Conservation (phyloP, 1,140 invertebrate species). For the Hydropsyche tenuis region DNA sequence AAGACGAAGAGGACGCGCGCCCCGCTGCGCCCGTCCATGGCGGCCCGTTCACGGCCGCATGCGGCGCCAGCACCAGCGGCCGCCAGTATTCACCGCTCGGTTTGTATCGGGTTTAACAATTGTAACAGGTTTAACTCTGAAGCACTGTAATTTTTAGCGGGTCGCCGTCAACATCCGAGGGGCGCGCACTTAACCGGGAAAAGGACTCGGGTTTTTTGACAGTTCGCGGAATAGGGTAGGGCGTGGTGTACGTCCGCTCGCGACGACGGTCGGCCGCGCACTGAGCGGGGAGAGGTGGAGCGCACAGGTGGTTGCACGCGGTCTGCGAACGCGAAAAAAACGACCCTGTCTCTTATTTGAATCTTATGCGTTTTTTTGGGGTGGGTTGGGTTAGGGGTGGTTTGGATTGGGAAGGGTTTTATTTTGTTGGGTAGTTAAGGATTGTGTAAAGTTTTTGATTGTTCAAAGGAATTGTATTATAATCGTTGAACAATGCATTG, state of each 20-base stretch:
- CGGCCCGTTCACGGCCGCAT: constrained; percentile 6
- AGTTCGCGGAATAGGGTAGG: background rate
- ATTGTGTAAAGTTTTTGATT: no score
- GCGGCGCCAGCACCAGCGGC: background rate
- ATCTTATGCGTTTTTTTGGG: no score
- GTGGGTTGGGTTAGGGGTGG: no score
- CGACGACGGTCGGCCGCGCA: background rate
- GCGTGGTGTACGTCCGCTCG: background rate
- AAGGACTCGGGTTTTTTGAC: background rate
- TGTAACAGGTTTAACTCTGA: no score
- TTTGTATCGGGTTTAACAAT: no score
- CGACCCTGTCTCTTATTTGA: no score
- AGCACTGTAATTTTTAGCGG: no score
- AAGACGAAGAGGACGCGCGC: background rate
- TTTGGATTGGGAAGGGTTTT: no score
- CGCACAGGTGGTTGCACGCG: constrained; percentile 24
- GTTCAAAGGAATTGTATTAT: no score
- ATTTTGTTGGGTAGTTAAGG: no score
- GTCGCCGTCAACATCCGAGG: no score
- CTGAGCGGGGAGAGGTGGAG: background rate
- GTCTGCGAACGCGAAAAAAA: background rate
- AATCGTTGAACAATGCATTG: no score
- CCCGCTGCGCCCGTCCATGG: background rate
- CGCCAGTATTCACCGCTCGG: background rate
- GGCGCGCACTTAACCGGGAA: background rate